Percentiles rank a stretch among this genome's conserved stretches.
Conservation (phyloP, 1,140 invertebrate genomes). For the Orussus abietinus region DNA sequence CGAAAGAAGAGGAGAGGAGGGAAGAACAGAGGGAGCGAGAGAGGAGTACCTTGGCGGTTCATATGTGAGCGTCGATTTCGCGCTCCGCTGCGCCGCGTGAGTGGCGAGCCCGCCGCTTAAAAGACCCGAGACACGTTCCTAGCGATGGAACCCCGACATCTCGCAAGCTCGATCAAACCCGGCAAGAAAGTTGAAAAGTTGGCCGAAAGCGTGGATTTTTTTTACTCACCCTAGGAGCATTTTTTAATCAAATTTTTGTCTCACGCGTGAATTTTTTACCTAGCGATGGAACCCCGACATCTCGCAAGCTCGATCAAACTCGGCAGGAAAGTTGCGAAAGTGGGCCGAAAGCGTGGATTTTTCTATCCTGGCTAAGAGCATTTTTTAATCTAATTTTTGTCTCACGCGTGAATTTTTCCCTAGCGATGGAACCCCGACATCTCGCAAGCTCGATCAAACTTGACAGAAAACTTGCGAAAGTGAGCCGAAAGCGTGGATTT, state of each 20-base stretch:
- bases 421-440: conserved; percentile 35
- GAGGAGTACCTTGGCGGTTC: conserved; percentile 30
- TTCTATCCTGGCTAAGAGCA: too few relatives aligned
- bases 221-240: too few relatives aligned
- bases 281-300: conserved; percentile 35
- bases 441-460: conserved; percentile 31
- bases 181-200: too few relatives aligned
- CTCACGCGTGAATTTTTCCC: too few relatives aligned
- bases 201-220: too few relatives aligned
- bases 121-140: conserved; percentile 36
- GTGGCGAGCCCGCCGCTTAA: conserved; percentile 42
- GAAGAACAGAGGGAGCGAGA: conserved; percentile 15
- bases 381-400: too few relatives aligned
- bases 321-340: too few relatives aligned
- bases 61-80: conserved; percentile 55
- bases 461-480: too few relatives aligned
- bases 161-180: conserved; percentile 29
- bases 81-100: conserved; percentile 51
- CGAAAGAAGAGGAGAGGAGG: background rate
- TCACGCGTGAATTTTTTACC: too few relatives aligned
- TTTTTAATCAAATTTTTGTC: too few relatives aligned
- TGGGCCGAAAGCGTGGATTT: too few relatives aligned
- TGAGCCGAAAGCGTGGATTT: too few relatives aligned
- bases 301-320: conserved; percentile 31
- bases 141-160: conserved; percentile 35